Base-by-base conservation (phyloP, 1,140 invertebrate genomes). In the Bombus pyrosoma region DNA sequence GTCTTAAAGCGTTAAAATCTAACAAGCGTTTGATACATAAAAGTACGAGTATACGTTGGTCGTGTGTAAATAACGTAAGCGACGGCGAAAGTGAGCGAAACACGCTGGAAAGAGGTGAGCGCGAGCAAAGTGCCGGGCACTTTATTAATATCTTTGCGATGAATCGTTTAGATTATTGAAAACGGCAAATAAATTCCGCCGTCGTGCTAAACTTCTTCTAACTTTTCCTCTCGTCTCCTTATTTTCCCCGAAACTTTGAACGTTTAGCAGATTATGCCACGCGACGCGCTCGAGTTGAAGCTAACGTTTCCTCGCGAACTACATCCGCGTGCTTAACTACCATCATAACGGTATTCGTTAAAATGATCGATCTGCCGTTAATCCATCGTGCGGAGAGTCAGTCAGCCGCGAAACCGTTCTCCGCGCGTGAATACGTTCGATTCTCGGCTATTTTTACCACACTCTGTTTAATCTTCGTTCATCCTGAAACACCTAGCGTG, bases 381-480 rank as follows among this genome's bases (percentile, higher is more conserved):
- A 37, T 39, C 22, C 34, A 37, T 68, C 22, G 3, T 1, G 4
- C n/a, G 2, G 13, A 32, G 13, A 66, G 2, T 18, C 15, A 18
- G 59, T 0, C 2, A 34, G 8, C 34, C 18, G 59, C 28, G 59
- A 62, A 62, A 66, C 13, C n/a, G 13, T 66, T 66, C 1, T 22
- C 34, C 41, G 32, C 1, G 3, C 43, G 6, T 25, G 12, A 59
- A 39, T 73, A 41, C 37, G 18, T 41, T 41, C 39, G 34, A 39
- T 28, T 64, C 8, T 59, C 34, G 12, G 22, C 22, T 57, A 62
- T 62, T 77, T 62, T 77, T 62, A 25, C n/a, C 32, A 12, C n/a
- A 18, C n/a, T 66, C 66, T 71, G 32, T 71, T 72, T 81, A 81
- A 72, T 59, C 37, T 25, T 57, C 43, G 43, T 39, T 72, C 37